Base-by-base conservation (phyloP, 2,113 vertebrate genomes). In the Hiodon alosoides region DNA sequence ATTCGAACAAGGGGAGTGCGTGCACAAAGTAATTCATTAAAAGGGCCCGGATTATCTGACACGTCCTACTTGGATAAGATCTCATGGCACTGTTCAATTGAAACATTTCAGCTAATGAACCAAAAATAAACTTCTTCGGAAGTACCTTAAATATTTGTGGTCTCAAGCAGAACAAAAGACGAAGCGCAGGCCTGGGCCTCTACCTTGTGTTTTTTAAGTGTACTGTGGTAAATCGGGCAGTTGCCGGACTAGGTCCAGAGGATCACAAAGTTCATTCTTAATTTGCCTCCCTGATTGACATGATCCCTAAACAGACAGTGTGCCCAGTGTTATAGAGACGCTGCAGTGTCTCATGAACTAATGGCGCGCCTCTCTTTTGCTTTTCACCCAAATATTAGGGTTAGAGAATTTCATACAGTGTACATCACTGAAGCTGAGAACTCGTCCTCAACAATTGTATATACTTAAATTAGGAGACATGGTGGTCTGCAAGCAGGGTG, bases 371-470 rank as follows among this genome's bases (percentile, higher is more conserved):
- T 7, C 47, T 17, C 5, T 67, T 67, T 47, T 16, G 17, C 16
- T 74, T 50, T 48, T 47, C 73, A 62, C 17, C 62, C 73, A 74
- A 74, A 74, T 74, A 67, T 55, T 67, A 67, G 64, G 73, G 64
- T 74, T 74, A 50, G 52, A n/a, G 46, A 74, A 58, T 74, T 67
- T 67, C 54, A 58, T 16, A 52, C 62, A 67, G 14, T 10, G 16
- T 16, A 53, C 53, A 54, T 67, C 50, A 55, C 52, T 74, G 64
- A 51, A 47, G 46, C 46, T 58, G 73, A 67, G 62, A 10, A 13
- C 10, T 46, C 6, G 4, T 74, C 9, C 11, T 31, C 53, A 58
- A 62, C 62, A 57, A 5, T 74, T 74, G 62, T 55, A 65, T 58
- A 53, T 74, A 48, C 53, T 74, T 74, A 57, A 74, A 67, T 67